phyloP scores from a whole-genome alignment of 2,888 invertebrate species.

The Tipula unca region DNA sequence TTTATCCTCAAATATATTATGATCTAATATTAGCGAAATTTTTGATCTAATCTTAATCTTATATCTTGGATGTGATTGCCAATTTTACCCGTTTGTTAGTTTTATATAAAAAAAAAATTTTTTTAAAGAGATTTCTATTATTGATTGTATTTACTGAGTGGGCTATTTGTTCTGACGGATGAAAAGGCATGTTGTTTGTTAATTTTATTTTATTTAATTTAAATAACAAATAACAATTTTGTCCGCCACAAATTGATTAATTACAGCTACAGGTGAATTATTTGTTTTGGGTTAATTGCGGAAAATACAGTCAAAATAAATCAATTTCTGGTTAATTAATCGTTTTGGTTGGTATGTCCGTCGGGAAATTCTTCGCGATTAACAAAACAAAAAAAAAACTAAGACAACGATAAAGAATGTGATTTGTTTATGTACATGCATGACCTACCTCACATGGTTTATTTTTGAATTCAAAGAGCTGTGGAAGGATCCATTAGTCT shows the following conservation, averaged over 20 bases:
- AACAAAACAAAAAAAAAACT: not conserved
- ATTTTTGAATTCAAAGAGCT: too few relatives aligned
- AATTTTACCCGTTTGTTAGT: not conserved
- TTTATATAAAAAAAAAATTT: not conserved
- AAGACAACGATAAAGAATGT: not conserved
- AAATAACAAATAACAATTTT: not conserved
- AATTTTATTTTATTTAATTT: not conserved
- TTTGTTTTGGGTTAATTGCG: not conserved
- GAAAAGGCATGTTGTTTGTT: not conserved
- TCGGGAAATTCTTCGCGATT: not conserved
- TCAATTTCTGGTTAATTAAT: not conserved
- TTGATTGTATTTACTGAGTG: not conserved
- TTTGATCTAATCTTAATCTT: not conserved
- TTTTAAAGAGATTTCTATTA: not conserved
- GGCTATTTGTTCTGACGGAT: conserved; percentile 8
- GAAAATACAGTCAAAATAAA: not conserved
- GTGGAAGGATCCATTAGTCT: too few relatives aligned
- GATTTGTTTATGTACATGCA: not conserved
- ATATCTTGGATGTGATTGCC: not conserved
- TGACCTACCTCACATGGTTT: too few relatives aligned
- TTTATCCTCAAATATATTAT: too few relatives aligned
- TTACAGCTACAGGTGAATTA: conserved; percentile 1
- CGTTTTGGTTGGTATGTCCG: not conserved
- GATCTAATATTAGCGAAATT: not conserved
- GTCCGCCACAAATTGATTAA: not conserved